Evolutionary conservation across 2,888 invertebrate species (phyloP).

Genomic region (Heliconius ismenius): DNA sequence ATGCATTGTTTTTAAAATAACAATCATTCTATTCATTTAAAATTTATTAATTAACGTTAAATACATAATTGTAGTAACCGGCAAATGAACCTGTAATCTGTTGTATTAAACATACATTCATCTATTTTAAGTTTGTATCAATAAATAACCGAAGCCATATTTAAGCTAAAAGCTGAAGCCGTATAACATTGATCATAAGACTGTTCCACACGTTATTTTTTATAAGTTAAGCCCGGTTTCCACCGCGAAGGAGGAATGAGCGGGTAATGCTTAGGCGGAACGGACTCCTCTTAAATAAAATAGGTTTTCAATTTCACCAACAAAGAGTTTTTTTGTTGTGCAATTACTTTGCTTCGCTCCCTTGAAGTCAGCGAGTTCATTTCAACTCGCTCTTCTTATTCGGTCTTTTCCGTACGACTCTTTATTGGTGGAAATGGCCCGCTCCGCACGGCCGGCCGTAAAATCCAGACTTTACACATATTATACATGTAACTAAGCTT

Average conservation of each 20-base stretch:
- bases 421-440: no score
- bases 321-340: no score
- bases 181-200: conserved; percentile 4
- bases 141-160: conserved; percentile 13
- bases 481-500: no score
- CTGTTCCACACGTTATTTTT: conserved; percentile 2
- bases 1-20: neutral
- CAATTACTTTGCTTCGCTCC: no score
- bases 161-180: conserved; percentile 19
- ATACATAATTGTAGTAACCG: neutral
- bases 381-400: no score
- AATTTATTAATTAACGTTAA: neutral
- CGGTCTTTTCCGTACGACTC: no score
- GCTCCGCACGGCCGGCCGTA: no score
- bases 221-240: neutral
- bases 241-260: no score
- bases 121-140: conserved; percentile 8
- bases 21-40: neutral
- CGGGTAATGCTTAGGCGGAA: no score
- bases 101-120: neutral
- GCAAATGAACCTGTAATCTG: neutral
- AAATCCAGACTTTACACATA: no score
- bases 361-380: no score
- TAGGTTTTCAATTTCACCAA: neutral
- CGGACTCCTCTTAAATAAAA: no score